phyloP scores from a whole-genome alignment of 35 echinoderm and acorn worm species.

The Acanthaster planci region DNA sequence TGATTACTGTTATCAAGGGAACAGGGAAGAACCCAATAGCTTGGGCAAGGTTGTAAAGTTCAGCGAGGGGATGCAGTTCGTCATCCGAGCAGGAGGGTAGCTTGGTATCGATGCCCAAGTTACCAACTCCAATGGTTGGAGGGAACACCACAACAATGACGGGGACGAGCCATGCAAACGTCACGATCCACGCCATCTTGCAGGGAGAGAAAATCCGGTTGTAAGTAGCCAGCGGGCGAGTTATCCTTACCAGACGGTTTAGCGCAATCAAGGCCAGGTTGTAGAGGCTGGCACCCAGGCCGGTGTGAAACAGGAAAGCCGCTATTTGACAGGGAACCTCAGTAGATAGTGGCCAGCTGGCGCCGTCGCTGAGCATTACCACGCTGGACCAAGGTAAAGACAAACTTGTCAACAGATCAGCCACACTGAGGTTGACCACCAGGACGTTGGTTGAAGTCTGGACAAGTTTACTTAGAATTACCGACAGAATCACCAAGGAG shows the following conservation, averaged over 20 bases:
- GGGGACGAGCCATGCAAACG: constrained; percentile 55
- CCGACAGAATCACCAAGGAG: constrained; percentile 64
- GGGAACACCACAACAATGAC: constrained; percentile 1
- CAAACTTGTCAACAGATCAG: too few species aligned
- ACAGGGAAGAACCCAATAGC: constrained; percentile 44
- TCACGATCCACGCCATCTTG: constrained; percentile 30
- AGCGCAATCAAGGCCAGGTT: constrained; percentile 54
- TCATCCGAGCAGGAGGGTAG: constrained; percentile 29
- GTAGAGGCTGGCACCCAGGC: constrained; percentile 71
- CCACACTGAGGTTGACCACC: too few species aligned
- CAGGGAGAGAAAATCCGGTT: constrained; percentile 30
- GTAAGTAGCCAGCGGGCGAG: constrained; percentile 37
- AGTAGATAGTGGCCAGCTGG: constrained; percentile 46
- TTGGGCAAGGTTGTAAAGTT: constrained; percentile 34
- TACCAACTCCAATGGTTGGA: constrained; percentile 32
- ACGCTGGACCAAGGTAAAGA: constrained; percentile 60
- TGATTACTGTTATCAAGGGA: constrained; percentile 58
- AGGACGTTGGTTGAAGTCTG: constrained; percentile 67
- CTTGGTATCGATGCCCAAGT: constrained; percentile 59
- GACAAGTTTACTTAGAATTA: constrained; percentile 38
- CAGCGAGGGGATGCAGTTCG: constrained; percentile 38
- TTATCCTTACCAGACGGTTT: constrained; percentile 58
- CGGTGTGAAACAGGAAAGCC: constrained; percentile 40
- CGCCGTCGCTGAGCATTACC: constrained; percentile 52
- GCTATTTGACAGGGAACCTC: too few species aligned